Evolutionary conservation across 2,888 invertebrate genomes (phyloP), one percentile per base, ranked within the genome.

Genomic region (Villa cingulata): DNA sequence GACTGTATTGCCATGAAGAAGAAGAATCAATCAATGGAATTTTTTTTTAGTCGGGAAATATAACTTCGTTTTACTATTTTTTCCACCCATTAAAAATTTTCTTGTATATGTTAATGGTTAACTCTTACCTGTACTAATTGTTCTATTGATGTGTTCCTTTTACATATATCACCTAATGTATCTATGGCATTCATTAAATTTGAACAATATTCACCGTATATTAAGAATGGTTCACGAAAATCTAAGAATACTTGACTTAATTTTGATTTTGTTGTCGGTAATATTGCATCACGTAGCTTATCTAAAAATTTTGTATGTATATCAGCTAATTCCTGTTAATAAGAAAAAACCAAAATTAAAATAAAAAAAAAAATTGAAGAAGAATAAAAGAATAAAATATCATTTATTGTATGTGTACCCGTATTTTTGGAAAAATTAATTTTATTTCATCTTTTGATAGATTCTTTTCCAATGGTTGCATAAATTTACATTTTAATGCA

Each of bases 141-240:
- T 47, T 70, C 68, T 43, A 70, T 63, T 29, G 61, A 59, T 53
- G 61, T 60, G 55, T 66, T 68, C 50, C 64, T 62, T 55, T 68
- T 68, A 55, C 67, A 67, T 34, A 67, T 57, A 53, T 68, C 70
- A 34, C 62, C 89, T 49, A 97, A 76, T 49, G 81, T 74, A 53
- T 83, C 83, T 63, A 92, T 90, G n/a, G 95, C 94, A 46, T 75
- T 74, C 1, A 91, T 86, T 51, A 98, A 76, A 68, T 92, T 90
- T 41, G 95, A 87, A 72, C 97, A 97, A 70, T 95, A 98, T 62
- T 88, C 86, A 15, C 95, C 96, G 63, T 98, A 98, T 47, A 92
- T 78, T 34, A 96, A 77, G 64, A 98, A 85, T 51, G 84, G 81
- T 63, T 90, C 87, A 58, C 92, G 82, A 80, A 86, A 92, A 57